These are phyloP conservation scores for Diorhabda elongata DNA, from an alignment of 1,140 invertebrate genomes.

Conservation along the genomic window DNA sequence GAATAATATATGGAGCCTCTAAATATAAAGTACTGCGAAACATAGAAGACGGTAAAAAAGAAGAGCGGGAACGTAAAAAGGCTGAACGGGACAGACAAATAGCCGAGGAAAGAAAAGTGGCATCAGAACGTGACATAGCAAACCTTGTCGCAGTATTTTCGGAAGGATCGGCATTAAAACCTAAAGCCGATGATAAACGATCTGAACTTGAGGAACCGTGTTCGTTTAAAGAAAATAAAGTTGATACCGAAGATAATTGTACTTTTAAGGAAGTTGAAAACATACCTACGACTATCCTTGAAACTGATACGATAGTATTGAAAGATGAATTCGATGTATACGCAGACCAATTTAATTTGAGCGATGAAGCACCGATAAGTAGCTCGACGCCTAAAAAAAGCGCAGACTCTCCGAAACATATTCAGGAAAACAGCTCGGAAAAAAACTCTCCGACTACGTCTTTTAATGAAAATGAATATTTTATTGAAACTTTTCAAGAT, in stretches of 20 bases:
- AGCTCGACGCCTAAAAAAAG: neutral
- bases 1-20: conserved; percentile 12
- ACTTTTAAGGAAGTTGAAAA: neutral
- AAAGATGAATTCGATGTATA: conserved; percentile 1
- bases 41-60: conserved; percentile 6
- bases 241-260: neutral
- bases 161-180: conserved; percentile 2
- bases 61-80: conserved; percentile 2
- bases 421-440: neutral
- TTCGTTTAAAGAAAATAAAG: neutral
- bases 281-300: neutral
- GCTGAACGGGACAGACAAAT: conserved; percentile 1
- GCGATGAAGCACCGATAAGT: neutral
- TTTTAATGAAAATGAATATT: conserved; percentile 1
- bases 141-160: conserved; percentile 9
- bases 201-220: conserved; percentile 3
- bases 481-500: conserved; percentile 6
- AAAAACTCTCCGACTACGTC: neutral
- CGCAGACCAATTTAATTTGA: neutral
- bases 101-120: neutral
- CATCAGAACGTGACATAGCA: conserved; percentile 6
- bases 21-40: neutral
- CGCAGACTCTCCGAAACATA: neutral
- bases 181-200: neutral
- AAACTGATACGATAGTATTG: neutral